These are phyloP conservation scores for Hedya salicella DNA, from an alignment of 2,888 invertebrate genomes.

Conservation along the genomic window DNA sequence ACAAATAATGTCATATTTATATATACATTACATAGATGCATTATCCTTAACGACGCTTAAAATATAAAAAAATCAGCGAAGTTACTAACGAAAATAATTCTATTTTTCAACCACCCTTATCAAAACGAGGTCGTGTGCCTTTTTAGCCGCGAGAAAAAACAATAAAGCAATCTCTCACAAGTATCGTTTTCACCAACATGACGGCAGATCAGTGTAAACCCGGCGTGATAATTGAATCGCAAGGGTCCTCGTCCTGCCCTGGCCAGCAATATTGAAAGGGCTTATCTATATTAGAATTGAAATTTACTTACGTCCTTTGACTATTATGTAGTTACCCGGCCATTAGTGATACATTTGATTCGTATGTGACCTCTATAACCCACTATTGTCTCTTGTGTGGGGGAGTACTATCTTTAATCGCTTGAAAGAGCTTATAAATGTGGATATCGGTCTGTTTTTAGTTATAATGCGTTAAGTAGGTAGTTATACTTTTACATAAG, in stretches of 20 bases:
- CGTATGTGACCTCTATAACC: constrained; percentile 67
- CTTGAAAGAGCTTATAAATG: constrained; percentile 34
- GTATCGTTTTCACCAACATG: constrained; percentile 81
- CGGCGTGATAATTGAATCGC: constrained; percentile 81
- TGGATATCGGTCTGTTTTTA: constrained; percentile 14
- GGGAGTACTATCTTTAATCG: constrained; percentile 43
- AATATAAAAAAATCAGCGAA: not conserved
- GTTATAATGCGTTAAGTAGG: not conserved
- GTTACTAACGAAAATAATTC: constrained; percentile 5
- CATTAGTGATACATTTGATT: constrained; percentile 80
- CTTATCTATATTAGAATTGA: constrained; percentile 4
- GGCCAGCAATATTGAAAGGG: constrained; percentile 50
- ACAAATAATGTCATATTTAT: too few relatives aligned
- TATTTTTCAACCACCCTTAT: constrained; percentile 48
- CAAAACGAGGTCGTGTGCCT: constrained; percentile 71
- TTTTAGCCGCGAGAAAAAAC: constrained; percentile 85
- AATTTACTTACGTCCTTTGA: constrained; percentile 17
- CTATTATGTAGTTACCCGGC: constrained; percentile 48
- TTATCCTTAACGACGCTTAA: too few relatives aligned
- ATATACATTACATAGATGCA: too few relatives aligned
- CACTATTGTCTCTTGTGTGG: constrained; percentile 54
- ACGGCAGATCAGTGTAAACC: constrained; percentile 73
- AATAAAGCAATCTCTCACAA: constrained; percentile 85
- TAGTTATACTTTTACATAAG: not conserved
- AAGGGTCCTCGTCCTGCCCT: constrained; percentile 60